These are phyloP conservation scores for Spilosoma lubricipeda DNA, from an alignment of 2,888 invertebrate species.

Conservation along the genomic window DNA sequence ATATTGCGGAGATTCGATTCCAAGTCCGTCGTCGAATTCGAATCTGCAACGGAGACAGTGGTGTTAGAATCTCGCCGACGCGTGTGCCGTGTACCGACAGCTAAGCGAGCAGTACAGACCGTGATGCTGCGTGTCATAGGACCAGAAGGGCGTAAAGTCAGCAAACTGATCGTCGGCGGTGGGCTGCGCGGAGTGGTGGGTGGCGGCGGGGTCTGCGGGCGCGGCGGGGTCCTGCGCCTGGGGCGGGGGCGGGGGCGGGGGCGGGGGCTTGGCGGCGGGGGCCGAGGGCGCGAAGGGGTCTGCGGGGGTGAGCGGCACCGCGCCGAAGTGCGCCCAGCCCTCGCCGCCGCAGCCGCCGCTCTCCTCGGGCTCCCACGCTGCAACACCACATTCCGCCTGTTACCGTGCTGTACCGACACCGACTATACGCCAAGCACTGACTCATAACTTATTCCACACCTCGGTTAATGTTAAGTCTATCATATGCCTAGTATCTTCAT, in stretches of 20 bases:
- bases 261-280: neutral
- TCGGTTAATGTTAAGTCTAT: too few species aligned
- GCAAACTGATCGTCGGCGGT: constrained; percentile 24
- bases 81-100: too few species aligned
- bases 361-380: constrained; percentile 65
- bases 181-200: constrained; percentile 18
- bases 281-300: constrained; percentile 7
- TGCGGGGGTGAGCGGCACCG: constrained; percentile 18
- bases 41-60: constrained; percentile 21
- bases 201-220: neutral
- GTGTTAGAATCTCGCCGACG: neutral
- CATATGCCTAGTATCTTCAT: too few species aligned
- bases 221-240: neutral
- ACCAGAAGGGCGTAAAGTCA: constrained; percentile 60
- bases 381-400: neutral
- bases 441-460: too few species aligned
- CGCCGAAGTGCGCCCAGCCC: constrained; percentile 74
- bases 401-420: too few species aligned
- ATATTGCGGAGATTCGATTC: constrained; percentile 31
- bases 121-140: constrained; percentile 34
- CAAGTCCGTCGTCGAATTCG: constrained; percentile 31
- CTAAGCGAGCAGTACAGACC: constrained; percentile 11
- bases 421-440: too few species aligned
- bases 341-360: constrained; percentile 46
- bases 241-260: constrained; percentile 10